Percentiles rank a stretch among this genome's conserved stretches.
phyloP scores from a whole-genome alignment of 2,113 vertebrate species.

The Petromus typicus region DNA sequence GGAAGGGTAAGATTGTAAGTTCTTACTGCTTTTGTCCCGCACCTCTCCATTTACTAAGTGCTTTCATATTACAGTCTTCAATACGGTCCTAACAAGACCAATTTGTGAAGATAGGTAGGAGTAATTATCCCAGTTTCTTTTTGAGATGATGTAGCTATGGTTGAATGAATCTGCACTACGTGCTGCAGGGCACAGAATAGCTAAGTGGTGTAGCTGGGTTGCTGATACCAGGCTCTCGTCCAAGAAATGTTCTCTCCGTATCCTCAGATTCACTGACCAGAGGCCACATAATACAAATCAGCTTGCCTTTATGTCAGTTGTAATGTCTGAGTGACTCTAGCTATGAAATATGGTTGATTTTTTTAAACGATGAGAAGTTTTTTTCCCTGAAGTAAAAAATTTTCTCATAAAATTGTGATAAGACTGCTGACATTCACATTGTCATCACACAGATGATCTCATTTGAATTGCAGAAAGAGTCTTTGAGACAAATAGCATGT shows the following conservation, averaged over 20 bases:
- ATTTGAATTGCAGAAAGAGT: conserved; percentile 66
- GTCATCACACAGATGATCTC: conserved; percentile 59
- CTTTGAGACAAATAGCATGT: conserved; percentile 8
- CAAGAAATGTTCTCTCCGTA: neutral
- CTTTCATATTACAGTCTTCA: neutral
- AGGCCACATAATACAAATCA: neutral
- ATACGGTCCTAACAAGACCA: conserved; percentile 17
- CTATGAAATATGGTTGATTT: conserved; percentile 40
- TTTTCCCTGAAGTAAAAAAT: conserved; percentile 41
- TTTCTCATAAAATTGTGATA: conserved; percentile 63
- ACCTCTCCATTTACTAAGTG: neutral
- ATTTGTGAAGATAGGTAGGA: neutral
- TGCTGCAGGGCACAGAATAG: neutral
- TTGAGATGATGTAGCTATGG: neutral
- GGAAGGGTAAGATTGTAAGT: neutral
- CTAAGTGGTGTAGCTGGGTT: neutral
- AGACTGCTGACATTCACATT: conserved; percentile 64
- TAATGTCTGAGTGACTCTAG: neutral
- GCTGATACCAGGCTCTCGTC: neutral
- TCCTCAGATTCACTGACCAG: neutral
- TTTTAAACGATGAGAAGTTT: conserved; percentile 4
- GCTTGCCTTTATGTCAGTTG: conserved; percentile 33
- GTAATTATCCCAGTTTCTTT: neutral
- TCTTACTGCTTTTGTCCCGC: neutral
- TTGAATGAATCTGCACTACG: neutral